Evolutionary conservation across 2,113 vertebrate genomes (phyloP).

Genomic region (Tamias sibiricus): DNA sequence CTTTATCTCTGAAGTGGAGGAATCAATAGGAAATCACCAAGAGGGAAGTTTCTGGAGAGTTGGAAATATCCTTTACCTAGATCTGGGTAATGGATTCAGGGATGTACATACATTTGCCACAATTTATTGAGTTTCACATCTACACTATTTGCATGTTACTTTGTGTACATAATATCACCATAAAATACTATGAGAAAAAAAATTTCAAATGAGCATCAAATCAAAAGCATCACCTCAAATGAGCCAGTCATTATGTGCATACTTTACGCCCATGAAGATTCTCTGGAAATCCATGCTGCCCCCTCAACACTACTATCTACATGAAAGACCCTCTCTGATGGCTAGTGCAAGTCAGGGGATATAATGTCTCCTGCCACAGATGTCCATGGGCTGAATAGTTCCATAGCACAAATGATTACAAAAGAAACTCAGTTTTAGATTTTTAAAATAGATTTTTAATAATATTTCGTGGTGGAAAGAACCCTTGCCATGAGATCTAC

Average conservation of each 20-base stretch:
- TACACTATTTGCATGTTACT: neutral
- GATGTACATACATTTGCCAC: neutral
- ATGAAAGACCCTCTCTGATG: neutral
- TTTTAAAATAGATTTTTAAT: neutral
- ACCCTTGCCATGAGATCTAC: neutral
- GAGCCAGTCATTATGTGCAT: neutral
- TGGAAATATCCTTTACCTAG: neutral
- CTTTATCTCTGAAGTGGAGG: neutral
- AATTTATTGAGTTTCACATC: neutral
- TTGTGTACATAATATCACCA: neutral
- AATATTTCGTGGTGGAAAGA: neutral
- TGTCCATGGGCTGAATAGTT: rapidly evolving
- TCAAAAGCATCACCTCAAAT: neutral
- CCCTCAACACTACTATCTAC: no score
- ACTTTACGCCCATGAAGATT: neutral
- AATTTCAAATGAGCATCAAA: neutral
- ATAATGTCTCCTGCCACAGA: neutral
- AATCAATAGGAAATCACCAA: neutral
- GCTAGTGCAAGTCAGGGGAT: neutral
- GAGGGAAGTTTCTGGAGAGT: neutral
- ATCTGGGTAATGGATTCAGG: neutral
- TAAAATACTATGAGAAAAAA: neutral
- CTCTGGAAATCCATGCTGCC: neutral
- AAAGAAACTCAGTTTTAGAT: neutral
- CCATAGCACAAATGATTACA: neutral